Evolutionary conservation across 2,888 invertebrate genomes (phyloP).

Genomic region (Fissipunctia ypsillon): DNA sequence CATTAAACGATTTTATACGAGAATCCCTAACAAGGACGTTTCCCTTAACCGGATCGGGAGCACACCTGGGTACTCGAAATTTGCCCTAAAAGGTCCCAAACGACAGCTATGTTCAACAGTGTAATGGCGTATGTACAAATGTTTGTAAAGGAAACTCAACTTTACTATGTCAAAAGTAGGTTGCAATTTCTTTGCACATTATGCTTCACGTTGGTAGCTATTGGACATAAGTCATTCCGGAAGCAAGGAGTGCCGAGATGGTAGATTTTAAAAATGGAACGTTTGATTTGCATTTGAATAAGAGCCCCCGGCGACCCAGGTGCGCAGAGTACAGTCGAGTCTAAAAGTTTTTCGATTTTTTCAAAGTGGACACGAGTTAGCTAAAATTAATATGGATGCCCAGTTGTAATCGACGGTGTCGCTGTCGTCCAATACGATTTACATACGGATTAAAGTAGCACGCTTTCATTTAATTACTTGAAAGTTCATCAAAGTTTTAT

Average conservation of each 20-base stretch:
- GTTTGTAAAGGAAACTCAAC: constrained; percentile 59
- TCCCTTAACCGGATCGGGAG: constrained; percentile 90
- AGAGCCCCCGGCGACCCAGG: constrained; percentile 90
- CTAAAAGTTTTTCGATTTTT: constrained; percentile 81
- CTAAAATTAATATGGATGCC: constrained; percentile 83
- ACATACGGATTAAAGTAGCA: constrained; percentile 74
- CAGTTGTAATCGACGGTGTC: constrained; percentile 80
- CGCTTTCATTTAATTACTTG: constrained; percentile 60
- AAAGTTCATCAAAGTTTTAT: constrained; percentile 50
- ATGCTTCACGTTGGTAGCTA: constrained; percentile 76
- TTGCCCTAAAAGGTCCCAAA: constrained; percentile 89
- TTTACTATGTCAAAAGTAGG: constrained; percentile 52
- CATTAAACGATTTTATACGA: constrained; percentile 90
- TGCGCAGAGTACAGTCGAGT: constrained; percentile 86
- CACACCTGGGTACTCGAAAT: constrained; percentile 90
- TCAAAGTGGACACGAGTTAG: constrained; percentile 68
- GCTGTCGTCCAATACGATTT: constrained; percentile 74
- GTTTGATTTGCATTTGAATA: constrained; percentile 91
- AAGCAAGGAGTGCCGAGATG: constrained; percentile 89
- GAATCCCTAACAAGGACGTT: constrained; percentile 90
- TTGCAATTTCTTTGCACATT: constrained; percentile 67
- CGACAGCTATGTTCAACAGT: constrained; percentile 74
- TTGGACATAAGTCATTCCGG: constrained; percentile 89
- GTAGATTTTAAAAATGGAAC: constrained; percentile 91
- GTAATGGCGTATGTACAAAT: constrained; percentile 72